phyloP scores from a whole-genome alignment of 2,888 invertebrate species.

The Blomia tropicalis region DNA sequence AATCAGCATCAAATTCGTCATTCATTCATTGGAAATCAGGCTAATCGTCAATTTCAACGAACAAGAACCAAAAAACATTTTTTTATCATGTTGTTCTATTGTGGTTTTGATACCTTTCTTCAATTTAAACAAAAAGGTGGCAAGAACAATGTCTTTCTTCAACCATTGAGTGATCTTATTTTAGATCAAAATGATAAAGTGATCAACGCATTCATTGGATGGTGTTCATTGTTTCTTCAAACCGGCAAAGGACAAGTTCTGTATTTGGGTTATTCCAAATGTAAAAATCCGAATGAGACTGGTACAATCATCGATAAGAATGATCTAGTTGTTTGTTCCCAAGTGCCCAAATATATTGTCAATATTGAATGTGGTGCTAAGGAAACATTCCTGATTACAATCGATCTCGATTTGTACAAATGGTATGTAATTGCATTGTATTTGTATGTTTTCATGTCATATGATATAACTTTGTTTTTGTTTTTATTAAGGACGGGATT shows the following conservation, averaged over 20 bases:
- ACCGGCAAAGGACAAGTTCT: slow-evolving; percentile 22
- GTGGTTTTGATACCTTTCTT: slow-evolving; percentile 21
- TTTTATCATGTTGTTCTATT: slow-evolving; percentile 21
- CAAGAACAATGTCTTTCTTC: slow-evolving; percentile 14
- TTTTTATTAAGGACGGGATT: slow-evolving; percentile 19
- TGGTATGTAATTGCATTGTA: slow-evolving; percentile 4
- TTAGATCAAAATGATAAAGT: slow-evolving; percentile 10
- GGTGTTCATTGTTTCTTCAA: slow-evolving; percentile 23
- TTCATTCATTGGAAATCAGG: too few species aligned
- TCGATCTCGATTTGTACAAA: slow-evolving; percentile 16
- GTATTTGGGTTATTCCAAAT: slow-evolving; percentile 14
- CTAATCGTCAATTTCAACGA: too few species aligned
- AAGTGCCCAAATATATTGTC: slow-evolving; percentile 17
- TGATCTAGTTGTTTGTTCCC: slow-evolving; percentile 14
- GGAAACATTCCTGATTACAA: slow-evolving; percentile 17
- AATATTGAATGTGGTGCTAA: slow-evolving; percentile 21
- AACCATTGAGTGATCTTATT: slow-evolving; percentile 12
- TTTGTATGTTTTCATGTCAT: too few species aligned
- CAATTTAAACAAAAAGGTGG: slow-evolving; percentile 17
- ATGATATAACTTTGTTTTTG: neutral
- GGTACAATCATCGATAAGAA: neutral
- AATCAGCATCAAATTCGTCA: too few species aligned
- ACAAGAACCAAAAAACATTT: too few species aligned
- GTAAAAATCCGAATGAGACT: neutral
- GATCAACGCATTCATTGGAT: slow-evolving; percentile 23